Conservation (phyloP, 2,888 invertebrate genomes). For the Agapostemon virescens region DNA sequence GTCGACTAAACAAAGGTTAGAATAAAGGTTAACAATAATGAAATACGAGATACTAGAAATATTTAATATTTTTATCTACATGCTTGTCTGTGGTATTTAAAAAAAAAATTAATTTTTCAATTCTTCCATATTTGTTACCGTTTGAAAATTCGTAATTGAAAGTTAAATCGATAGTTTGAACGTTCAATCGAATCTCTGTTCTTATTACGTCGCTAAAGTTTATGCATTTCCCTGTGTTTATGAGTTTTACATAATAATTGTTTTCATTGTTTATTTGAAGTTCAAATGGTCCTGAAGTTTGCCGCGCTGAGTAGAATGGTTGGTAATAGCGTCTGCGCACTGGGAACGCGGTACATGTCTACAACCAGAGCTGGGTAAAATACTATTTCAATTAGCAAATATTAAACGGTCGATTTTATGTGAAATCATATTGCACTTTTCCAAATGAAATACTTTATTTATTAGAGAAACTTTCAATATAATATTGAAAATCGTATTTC, state of each 20-base stretch:
- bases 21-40: background rate
- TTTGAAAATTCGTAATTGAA: background rate
- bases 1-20: conserved; percentile 7
- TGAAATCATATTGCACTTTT: too few species aligned
- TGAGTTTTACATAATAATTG: background rate
- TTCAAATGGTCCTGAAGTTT: background rate
- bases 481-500: too few species aligned
- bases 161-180: background rate
- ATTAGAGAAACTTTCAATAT: too few species aligned
- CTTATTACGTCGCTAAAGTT: background rate
- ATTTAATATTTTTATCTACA: background rate
- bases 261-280: conserved; percentile 7
- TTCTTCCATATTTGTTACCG: background rate
- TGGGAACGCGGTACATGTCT: background rate
- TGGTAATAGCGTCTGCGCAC: background rate
- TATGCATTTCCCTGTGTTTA: background rate
- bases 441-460: too few species aligned
- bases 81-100: background rate
- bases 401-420: too few species aligned
- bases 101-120: background rate
- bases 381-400: too few species aligned
- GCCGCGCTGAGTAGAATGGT: background rate
- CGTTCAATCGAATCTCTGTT: background rate
- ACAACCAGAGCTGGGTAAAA: too few species aligned
- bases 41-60: background rate